phyloP scores from a whole-genome alignment of 2,888 invertebrate genomes.

The Nephrotoma flavescens region DNA sequence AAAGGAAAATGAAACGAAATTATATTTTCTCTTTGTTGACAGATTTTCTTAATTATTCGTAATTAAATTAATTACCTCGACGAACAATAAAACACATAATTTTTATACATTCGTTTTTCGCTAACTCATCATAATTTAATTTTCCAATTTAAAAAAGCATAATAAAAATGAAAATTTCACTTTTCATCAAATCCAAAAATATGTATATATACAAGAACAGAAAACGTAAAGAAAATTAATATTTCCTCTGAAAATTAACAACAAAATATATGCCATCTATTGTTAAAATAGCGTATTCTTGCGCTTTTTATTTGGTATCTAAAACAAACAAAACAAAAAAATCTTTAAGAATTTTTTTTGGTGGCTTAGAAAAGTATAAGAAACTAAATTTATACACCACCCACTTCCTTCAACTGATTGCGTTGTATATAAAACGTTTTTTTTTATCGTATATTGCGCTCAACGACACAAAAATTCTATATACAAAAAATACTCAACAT shows the following conservation, averaged over 20 bases:
- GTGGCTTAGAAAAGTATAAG: not conserved
- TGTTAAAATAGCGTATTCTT: not conserved
- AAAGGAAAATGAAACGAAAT: not conserved
- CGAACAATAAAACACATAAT: not conserved
- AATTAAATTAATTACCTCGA: not conserved
- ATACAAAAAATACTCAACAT: not conserved
- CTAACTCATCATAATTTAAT: not conserved
- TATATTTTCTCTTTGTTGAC: not conserved
- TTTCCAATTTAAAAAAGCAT: not conserved
- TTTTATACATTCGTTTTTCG: not conserved
- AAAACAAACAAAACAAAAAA: not conserved
- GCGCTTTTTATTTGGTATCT: not conserved
- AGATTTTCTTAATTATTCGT: not conserved
- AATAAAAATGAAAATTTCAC: not conserved
- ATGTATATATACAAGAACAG: not conserved
- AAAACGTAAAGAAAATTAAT: not conserved
- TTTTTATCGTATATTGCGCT: not conserved
- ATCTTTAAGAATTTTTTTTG: not conserved
- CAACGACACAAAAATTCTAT: not conserved
- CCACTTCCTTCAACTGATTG: not conserved
- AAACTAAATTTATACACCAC: not conserved
- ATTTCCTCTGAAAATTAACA: not conserved
- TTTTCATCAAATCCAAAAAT: not conserved
- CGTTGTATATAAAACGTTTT: not conserved
- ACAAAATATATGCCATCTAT: not conserved